Base-by-base conservation (phyloP, 2,113 vertebrate genomes). In the Capreolus pygargus region DNA sequence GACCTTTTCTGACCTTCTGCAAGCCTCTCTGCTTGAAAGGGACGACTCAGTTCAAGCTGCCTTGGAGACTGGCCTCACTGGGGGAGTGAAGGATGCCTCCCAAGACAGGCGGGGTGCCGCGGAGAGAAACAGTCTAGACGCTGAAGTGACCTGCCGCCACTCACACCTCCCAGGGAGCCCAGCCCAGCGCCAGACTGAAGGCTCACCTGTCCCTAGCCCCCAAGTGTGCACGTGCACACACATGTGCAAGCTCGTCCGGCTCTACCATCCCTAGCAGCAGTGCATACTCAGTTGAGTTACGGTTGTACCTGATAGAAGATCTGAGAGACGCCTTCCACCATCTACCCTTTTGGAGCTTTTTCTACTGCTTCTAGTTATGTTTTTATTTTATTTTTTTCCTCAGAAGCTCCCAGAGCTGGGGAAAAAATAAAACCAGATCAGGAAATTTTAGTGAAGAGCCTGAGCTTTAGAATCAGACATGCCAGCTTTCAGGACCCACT, bases 351-450 rank as follows among this genome's bases (percentile, higher is more conserved):
- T 23, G 13, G 54, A 43, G 54, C 3, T 54, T 74, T 86, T 92
- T n/a, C 74, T 94, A 4, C 64, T 74, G 57, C 33, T 93, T 60
- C 89, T 88, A 12, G 7, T 47, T 95, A 89, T 64, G 36, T 43
- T 92, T 82, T 76, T 28, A 39, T 60, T 79, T 25, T 36, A 2
- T 19, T 82, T 90, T 82, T 87, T 57, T 25, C 67, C 86, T 83
- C 74, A 25, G 64, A 95, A 74, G 58, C 52, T 67, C 74, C 67
- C 28, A 81, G 43, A 86, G 21, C 55, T 87, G 43, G 50, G 30
- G 0, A 4, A 23, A 23, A 95, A 82, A 43, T 54, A 91, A 89
- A 93, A 64, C 6, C 47, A 90, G 43, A 79, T 39, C 28, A 36
- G 21, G 15, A 84, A 91, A 58, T 70, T 28, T 87, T 0, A 57